A percentile compares a stretch with the other conserved stretches of the same genome.
Conservation (phyloP, 2,113 vertebrate genomes). For the Neomonachus schauinslandi region DNA sequence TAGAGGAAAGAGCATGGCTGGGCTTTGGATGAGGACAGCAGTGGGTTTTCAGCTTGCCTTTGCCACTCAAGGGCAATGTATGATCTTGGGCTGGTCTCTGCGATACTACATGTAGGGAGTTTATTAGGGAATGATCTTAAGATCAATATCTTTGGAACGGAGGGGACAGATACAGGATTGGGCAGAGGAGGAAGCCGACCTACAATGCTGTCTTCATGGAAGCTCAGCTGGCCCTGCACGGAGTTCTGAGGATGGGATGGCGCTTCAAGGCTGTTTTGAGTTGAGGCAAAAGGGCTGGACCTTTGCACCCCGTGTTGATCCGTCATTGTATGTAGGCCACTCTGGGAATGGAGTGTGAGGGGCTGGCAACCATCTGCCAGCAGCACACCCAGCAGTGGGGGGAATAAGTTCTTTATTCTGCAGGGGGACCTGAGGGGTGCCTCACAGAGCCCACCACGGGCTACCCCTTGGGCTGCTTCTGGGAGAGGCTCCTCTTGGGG, state of each 20-base stretch:
- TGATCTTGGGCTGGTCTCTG: background rate
- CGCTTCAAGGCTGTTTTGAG: background rate
- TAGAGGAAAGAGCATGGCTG: background rate
- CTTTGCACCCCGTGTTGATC: background rate
- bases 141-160: background rate
- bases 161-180: background rate
- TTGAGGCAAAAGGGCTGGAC: background rate
- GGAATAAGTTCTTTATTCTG: background rate
- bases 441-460: background rate
- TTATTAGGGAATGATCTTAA: background rate
- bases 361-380: background rate
- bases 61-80: background rate
- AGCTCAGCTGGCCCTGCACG: background rate
- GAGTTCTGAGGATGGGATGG: background rate
- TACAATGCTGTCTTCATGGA: background rate
- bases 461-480: background rate
- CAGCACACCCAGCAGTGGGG: background rate
- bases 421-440: background rate
- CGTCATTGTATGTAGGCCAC: background rate
- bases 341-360: background rate
- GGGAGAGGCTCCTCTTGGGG: background rate
- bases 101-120: rapidly evolving
- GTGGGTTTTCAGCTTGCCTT: background rate
- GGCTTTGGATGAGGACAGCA: background rate
- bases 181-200: background rate